Base-by-base conservation (phyloP, 2,888 invertebrate species). In the Argynnis bischoffii region DNA sequence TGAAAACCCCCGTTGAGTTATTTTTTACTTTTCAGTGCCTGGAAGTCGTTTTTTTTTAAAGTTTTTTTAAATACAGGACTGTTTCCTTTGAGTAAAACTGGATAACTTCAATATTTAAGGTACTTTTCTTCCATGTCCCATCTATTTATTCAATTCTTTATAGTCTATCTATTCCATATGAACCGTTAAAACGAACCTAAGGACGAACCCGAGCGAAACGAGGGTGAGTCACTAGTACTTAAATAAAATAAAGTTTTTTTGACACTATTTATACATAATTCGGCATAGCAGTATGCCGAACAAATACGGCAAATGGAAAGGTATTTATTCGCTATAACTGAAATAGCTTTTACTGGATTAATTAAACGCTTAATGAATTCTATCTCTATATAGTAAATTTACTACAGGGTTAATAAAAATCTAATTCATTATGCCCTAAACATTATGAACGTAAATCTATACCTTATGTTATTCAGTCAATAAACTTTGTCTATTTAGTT, bases 311-410 rank as follows among this genome's bases (percentile, higher is more conserved):
- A 57, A 47, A 57, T 41, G 15, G 21, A 35, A 21, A 57, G 46
- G 46, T 47, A 47, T 59, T 59, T 26, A 59, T 26, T 47, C 15
- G 47, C 5, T 26, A 48, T 26, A 48, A 47, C 47, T n/a, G 59
- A n/a, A 13, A 26, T 13, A 59, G 51, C 51, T 56, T 35, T 64
- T 55, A 41, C 21, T 21, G 48, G 56, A 64, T 64, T 51, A 57
- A 31, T 51, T 50, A 64, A 64, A 41, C 41, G 56, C 50, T 18
- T 51, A 51, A 64, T 64, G 35, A 57, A 64, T 64, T 64, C 26
- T 31, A 8, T 64, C 64, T 18, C 64, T 50, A 57, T 56, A 64
- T 50, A 41, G 31, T 56, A 41, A 35, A 64, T 64, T 64, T 64
- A 18, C 56, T 35, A 35, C 35, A 50, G 48, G 11, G 35, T 51